Base-by-base conservation (phyloP, 2,797 vertebrate species). In the Eremophila alpestris region DNA sequence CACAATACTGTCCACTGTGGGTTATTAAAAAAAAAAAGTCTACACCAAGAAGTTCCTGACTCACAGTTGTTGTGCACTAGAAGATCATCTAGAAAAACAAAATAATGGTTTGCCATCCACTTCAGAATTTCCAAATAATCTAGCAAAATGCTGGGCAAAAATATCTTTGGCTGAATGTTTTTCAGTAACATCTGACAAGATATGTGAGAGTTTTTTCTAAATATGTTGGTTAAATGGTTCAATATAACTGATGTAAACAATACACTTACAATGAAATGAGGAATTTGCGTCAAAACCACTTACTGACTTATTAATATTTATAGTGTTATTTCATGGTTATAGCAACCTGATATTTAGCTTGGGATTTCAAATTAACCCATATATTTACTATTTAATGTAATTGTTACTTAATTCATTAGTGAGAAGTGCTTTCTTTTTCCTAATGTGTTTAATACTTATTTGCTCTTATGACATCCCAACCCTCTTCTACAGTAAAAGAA, bases 1-100 rank as follows among this genome's bases (percentile, higher is more conserved):
- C 12, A 18, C 43, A 41, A 7, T 41, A 17, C 4, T 51, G 8
- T 15, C 15, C 30, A 41, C 5, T 32, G 18, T 0, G 0, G 2
- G 0, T 83, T 83, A 62, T n/a, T 73, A 83, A 49, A 52, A 24
- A 52, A n/a, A n/a, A 19, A 77, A 77, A 62, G 10, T 3, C 23
- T 67, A 18, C 2, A 70, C 14, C n/a, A 16, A 32, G 32, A 78
- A 41, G 5, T 54, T 68, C 23, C 27, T 23, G 7, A 73, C 24
- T 69, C 15, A 80, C 4, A 51, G 3, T 5, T 54, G 5, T 24
- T 49, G 22, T 20, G 8, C 73, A 14, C 7, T 14, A 27, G 59
- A 48, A 54, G 5, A 69, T 24, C 9, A 51, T 6, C 21, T 76
- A 19, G 51, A 17, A 18, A 91, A 74, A n/a, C n/a, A 65, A 8